Evolutionary conservation across 1,140 invertebrate genomes (phyloP), one percentile per base, ranked within the genome.

Genomic region (Lordiphosa clarofinis): DNA sequence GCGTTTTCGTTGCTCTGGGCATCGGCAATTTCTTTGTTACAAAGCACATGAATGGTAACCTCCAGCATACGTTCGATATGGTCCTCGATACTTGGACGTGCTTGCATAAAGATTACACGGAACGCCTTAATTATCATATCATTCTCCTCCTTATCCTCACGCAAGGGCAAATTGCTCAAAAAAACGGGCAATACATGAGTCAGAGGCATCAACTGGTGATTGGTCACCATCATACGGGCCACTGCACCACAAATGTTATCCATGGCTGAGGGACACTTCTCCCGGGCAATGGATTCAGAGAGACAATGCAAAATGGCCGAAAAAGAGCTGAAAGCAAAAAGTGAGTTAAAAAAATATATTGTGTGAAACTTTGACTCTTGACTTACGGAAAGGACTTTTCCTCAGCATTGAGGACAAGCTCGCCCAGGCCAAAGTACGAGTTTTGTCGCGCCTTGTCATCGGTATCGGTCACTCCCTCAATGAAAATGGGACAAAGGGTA

Each of bases 171-270:
- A 84, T 93, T 92, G 59, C 92, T 90, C 0, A 96, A 87, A 42
- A 95, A 92, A 12, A 93, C 93, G 7, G 94, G 94, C 44, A 96
- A 91, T 1, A 95, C 93, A 86, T 94, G 92, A 3, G 92, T 90
- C 5, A 96, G 67, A 9, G 94, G 94, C 28, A 96, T 86, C 57
- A 89, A 90, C 12, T 78, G 74, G 13, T 90, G 86, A 89, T 95
- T 94, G 0, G 91, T 91, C 11, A 93, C 89, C 33, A 96, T 94
- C 49, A 96, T 90, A 37, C 94, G 91, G 11, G 94, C 93, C 35
- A 95, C 90, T 11, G 94, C 94, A 53, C 94, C 94, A 87, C 94
- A 94, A 55, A 95, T 92, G 74, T 96, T 96, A 74, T 96, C 95
- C 21, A 94, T 84, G 1, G 92, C 92, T 21, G 92, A 89, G 0